These are phyloP conservation scores for Nomia melanderi DNA, from an alignment of 1,140 invertebrate genomes.

Conservation along the genomic window DNA sequence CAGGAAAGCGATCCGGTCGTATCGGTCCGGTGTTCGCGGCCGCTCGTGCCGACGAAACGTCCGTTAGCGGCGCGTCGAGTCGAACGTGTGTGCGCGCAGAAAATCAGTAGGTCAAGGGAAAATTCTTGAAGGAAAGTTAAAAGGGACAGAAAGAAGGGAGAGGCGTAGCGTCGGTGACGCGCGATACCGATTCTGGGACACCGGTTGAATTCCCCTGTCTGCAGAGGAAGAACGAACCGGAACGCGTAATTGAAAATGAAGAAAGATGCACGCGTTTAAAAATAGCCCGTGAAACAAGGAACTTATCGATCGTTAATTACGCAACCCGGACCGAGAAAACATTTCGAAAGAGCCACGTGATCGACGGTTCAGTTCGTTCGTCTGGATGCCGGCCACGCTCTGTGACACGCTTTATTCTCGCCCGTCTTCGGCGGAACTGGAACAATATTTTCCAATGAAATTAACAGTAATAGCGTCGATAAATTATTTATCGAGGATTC, in stretches of 20 bases:
- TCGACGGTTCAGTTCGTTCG: not conserved
- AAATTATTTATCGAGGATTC: too few species aligned
- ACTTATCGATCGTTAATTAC: constrained; percentile 26
- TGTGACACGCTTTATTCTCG: too few species aligned
- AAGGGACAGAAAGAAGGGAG: not conserved
- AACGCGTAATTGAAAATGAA: not conserved
- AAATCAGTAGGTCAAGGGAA: constrained; percentile 3
- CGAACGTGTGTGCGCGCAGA: not conserved
- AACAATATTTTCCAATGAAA: too few species aligned
- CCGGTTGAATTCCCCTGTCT: not conserved
- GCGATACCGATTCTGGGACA: not conserved
- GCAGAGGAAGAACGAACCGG: not conserved
- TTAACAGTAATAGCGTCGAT: too few species aligned
- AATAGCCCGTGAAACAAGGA: not conserved
- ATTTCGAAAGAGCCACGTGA: constrained; percentile 5
- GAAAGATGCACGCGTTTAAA: not conserved
- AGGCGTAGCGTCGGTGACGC: too few species aligned
- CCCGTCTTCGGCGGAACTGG: too few species aligned
- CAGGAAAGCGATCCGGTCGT: too few species aligned
- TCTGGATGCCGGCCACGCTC: not conserved
- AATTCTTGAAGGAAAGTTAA: not conserved
- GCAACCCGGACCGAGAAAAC: not conserved
- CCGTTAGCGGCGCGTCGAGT: not conserved
- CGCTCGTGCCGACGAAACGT: not conserved
- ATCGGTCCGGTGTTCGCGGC: not conserved